Evolutionary conservation across 2,797 vertebrate species (phyloP), one percentile per base, ranked within the genome.

Genomic region (Gallinago nigripennis): DNA sequence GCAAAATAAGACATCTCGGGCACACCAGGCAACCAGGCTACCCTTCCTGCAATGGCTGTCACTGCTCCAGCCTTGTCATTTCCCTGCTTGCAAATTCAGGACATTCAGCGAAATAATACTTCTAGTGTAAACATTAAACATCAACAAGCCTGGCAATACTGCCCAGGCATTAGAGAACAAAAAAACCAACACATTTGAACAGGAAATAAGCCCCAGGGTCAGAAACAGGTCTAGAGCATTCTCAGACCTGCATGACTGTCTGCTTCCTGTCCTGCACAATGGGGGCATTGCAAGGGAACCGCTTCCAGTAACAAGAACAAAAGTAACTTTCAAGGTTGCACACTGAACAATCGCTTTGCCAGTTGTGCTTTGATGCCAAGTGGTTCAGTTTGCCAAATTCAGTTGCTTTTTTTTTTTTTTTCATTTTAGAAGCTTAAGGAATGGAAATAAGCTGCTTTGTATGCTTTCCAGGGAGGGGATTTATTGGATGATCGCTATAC

Each of bases 211-310:
- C 63, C 78, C 65, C 71, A 72, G 86, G 94, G 95, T 95, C 95
- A 96, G 94, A 87, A 95, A 80, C 12, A 16, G 90, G 95, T 73
- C 95, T 70, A 58, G 58, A 90, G 84, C 93, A 90, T 93, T 93
- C 97, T 91, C 95, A 95, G 88, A 88, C 90, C 95, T 95, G 95
- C 71, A 82, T 25, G 89, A 63, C 96, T 87, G 88, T 69, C 92
- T 95, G 90, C 93, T 96, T 97, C 95, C 96, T 94, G 95, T 68
- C 78, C 94, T 56, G 88, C 70, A 96, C 95, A 97, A 96, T 96
- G 88, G 93, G 82, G 35, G 53, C 95, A 72, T 35, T 90, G 82
- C 90, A 91, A 93, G 82, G 90, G 92, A 95, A 96, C 91, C 1
- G 50, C 93, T 96, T 95, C 93, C 94, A 94, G 86, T 75, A 95